Percentiles rank a stretch among this genome's conserved stretches.
Evolutionary conservation across 2,797 vertebrate species (phyloP).

Genomic region (Cyprinodon diabolis): DNA sequence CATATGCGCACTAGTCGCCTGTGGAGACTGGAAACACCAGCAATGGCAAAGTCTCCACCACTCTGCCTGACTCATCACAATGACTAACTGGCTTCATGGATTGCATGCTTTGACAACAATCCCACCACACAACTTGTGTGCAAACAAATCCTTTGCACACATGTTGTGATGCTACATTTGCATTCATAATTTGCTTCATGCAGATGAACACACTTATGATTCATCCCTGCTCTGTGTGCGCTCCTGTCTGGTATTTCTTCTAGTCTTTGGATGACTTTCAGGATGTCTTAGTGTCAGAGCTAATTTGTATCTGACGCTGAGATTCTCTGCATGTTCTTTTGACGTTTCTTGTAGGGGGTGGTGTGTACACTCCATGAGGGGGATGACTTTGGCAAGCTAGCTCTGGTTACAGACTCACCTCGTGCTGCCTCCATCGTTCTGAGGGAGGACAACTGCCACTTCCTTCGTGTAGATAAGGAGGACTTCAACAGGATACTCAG

Average conservation of each 20-base stretch:
- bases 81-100: slow-evolving; percentile 59
- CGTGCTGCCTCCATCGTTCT: slow-evolving; percentile 95
- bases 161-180: slow-evolving; percentile 7
- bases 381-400: slow-evolving; percentile 97
- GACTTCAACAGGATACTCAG: slow-evolving; percentile 98
- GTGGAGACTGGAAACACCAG: slow-evolving; percentile 47
- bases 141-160: slow-evolving; percentile 15
- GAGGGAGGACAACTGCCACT: slow-evolving; percentile 97
- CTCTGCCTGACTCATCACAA: slow-evolving; percentile 61
- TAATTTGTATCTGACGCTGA: slow-evolving; percentile 14
- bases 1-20: slow-evolving; percentile 19
- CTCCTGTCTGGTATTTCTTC: slow-evolving; percentile 14
- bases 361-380: slow-evolving; percentile 96
- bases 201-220: slow-evolving; percentile 16
- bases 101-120: slow-evolving; percentile 34
- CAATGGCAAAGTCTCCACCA: slow-evolving; percentile 48
- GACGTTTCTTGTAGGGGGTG: slow-evolving; percentile 84
- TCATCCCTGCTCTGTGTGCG: slow-evolving; percentile 24
- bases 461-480: slow-evolving; percentile 96
- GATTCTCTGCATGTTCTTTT: slow-evolving; percentile 9
- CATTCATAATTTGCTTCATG: slow-evolving; percentile 7
- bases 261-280: slow-evolving; percentile 19
- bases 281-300: slow-evolving; percentile 20
- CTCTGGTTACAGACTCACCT: slow-evolving; percentile 94
- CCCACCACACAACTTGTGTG: slow-evolving; percentile 24